Evolutionary conservation across 1,140 invertebrate species (phyloP).

Genomic region (Ganaspis sp.): DNA sequence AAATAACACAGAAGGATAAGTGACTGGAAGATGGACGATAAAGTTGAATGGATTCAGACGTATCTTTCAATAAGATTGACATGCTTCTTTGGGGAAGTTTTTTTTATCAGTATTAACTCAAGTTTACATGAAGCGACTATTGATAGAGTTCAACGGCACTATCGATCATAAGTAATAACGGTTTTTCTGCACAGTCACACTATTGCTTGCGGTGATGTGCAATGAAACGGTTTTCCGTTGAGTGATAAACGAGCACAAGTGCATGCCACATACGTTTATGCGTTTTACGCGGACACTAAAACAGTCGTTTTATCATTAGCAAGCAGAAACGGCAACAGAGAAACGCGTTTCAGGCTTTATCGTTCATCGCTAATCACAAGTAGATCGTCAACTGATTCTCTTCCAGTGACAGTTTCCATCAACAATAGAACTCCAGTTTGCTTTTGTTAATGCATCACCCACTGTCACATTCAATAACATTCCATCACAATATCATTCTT

Average conservation of each 20-base stretch:
- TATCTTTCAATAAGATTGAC: not conserved
- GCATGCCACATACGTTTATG: constrained; percentile 21
- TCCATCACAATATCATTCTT: not conserved
- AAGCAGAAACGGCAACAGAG: constrained; percentile 34
- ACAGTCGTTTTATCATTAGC: constrained; percentile 38
- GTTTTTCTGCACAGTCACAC: constrained; percentile 39
- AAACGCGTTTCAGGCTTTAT: constrained; percentile 31
- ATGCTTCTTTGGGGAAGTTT: not conserved
- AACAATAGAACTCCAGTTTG: constrained; percentile 6
- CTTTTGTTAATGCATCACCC: not conserved
- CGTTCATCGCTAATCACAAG: constrained; percentile 34
- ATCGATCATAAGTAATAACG: constrained; percentile 51
- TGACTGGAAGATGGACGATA: no score
- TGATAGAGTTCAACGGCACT: constrained; percentile 53
- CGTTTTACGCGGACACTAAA: constrained; percentile 22
- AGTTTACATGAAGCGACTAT: constrained; percentile 35
- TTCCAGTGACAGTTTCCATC: constrained; percentile 3
- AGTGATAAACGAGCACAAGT: constrained; percentile 44
- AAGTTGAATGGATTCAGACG: not conserved
- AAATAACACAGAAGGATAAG: no score
- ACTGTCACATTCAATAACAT: not conserved
- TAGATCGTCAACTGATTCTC: constrained; percentile 23
- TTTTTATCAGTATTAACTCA: constrained; percentile 43
- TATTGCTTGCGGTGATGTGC: constrained; percentile 32
- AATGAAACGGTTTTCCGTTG: constrained; percentile 46